Conservation (phyloP, 2,797 vertebrate species). For the Tokudaia muenninki region DNA sequence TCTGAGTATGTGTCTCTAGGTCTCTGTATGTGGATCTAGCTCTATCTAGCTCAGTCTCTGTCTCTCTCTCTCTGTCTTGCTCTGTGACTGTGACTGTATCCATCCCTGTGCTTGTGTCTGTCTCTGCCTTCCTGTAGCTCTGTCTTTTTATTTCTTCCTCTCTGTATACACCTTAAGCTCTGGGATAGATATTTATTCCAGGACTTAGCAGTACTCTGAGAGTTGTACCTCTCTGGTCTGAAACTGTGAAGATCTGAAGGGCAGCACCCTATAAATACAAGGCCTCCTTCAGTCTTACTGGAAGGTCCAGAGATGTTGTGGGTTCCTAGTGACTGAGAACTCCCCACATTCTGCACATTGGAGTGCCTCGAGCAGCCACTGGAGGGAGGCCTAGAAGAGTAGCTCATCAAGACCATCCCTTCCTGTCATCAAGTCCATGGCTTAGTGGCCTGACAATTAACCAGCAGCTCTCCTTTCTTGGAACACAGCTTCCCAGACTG, state of each 20-base stretch:
- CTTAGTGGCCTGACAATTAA: constrained; percentile 81
- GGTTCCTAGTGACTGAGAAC: background rate
- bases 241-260: background rate
- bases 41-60: background rate
- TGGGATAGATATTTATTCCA: rapidly evolving
- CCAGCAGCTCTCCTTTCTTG: constrained; percentile 90
- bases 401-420: constrained; percentile 57
- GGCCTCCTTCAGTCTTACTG: constrained; percentile 25
- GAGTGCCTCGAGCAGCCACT: background rate
- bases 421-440: constrained; percentile 50
- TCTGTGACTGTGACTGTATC: background rate
- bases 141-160: background rate
- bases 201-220: background rate
- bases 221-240: background rate
- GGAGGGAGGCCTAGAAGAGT: constrained; percentile 20
- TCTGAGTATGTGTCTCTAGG: background rate
- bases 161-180: background rate
- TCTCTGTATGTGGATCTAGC: background rate
- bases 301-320: constrained; percentile 41
- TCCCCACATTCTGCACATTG: background rate
- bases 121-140: background rate
- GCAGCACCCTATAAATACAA: rapidly evolving
- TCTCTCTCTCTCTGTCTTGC: background rate
- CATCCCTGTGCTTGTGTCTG: background rate
- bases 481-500: constrained; percentile 89